These are phyloP conservation scores for Sinelater perroti DNA, from an alignment of 2,888 invertebrate genomes.

Conservation along the genomic window DNA sequence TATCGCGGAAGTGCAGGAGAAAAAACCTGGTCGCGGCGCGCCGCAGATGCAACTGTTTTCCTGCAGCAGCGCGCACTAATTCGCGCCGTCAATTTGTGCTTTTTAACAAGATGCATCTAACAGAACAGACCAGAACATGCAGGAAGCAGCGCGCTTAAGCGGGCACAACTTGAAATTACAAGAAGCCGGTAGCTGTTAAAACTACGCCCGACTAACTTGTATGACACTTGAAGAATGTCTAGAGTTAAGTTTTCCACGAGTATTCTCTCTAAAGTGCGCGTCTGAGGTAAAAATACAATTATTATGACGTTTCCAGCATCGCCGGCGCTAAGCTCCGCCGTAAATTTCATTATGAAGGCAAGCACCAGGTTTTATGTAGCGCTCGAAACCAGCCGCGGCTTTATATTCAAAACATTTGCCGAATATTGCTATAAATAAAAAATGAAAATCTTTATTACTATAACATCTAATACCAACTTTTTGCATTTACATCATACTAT, in stretches of 20 bases:
- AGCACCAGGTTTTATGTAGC: too few species aligned
- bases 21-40: constrained; percentile 1
- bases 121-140: neutral
- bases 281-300: constrained; percentile 18
- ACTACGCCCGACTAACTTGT: constrained; percentile 12
- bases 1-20: constrained; percentile 21
- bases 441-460: too few species aligned
- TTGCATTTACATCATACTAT: too few species aligned
- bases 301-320: constrained; percentile 12
- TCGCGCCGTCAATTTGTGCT: constrained; percentile 4
- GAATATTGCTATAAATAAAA: too few species aligned
- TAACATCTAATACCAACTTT: too few species aligned
- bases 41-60: neutral
- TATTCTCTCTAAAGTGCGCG: neutral
- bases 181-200: constrained; percentile 7
- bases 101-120: constrained; percentile 1
- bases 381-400: too few species aligned
- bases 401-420: too few species aligned
- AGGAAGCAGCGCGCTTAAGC: constrained; percentile 6
- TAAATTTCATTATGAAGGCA: constrained; percentile 19
- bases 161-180: constrained; percentile 9
- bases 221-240: constrained; percentile 11
- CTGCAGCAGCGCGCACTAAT: neutral
- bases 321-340: neutral
- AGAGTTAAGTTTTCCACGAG: neutral